Evolutionary conservation across 2,797 vertebrate genomes (phyloP), one percentile per base, ranked within the genome.

Genomic region (Brachyrhaphis roseni): DNA sequence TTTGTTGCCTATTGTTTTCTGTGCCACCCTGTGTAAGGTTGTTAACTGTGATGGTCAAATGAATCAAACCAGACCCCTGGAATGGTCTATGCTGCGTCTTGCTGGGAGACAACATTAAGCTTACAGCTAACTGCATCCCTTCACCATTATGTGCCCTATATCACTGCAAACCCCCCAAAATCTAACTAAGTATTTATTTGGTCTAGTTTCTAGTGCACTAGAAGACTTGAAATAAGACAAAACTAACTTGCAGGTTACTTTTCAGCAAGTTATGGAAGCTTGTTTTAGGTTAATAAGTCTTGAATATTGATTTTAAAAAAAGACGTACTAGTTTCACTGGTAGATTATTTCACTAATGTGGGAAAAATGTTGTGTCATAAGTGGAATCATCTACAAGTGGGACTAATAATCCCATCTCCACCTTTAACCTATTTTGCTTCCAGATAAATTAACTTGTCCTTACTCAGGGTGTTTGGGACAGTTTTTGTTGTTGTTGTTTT

Each of bases 401-500:
- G 23, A 26, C 51, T 26, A 26, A 41, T 45, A 28, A 70, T 46
- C 13, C 12, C 26, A 31, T 45, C n/a, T 46, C 26, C 13, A 46
- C 26, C 41, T 45, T 46, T 28, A 46, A 72, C 71, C 28, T 45
- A 49, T 20, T 16, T 23, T 68, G 20, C 34, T 26, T 23, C 49
- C 18, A 71, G 7, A 7, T 6, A 45, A 43, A n/a, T 78, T 68
- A 72, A 66, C 70, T 72, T 79, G 43, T 64, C 62, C 47, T 71
- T 57, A 45, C 12, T 41, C 43, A 59, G 41, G 18, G 75, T 39
- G 62, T 59, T 81, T 72, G 75, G 72, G 57, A 59, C 72, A 16
- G 49, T 80, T 57, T 76, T 81, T 71, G 1, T n/a, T 4, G n/a
- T n/a, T n/a, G n/a, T n/a, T n/a, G n/a, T 53, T 68, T 81, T 70